phyloP scores from a whole-genome alignment of 2,797 vertebrate genomes.

The Melanogrammus aeglefinus region DNA sequence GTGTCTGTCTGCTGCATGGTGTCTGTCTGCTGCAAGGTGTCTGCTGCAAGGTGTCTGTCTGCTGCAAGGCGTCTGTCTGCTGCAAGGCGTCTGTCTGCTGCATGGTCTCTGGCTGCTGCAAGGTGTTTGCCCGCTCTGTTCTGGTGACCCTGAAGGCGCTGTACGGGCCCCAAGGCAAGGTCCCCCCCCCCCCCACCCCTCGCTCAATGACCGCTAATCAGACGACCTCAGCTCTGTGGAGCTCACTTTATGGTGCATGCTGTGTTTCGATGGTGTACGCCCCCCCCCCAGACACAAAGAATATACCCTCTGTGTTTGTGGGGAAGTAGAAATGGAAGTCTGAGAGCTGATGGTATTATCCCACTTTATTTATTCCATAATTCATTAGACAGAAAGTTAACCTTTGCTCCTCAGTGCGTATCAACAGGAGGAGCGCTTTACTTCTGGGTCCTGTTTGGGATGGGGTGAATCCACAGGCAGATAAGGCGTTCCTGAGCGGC shows the following conservation, averaged over 20 bases:
- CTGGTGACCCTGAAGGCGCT: not conserved
- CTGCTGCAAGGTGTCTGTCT: too few species aligned
- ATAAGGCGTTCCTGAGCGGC: conserved; percentile 29
- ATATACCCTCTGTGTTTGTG: not conserved
- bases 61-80: too few species aligned
- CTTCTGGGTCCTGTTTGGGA: conserved; percentile 34
- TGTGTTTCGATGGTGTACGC: not conserved
- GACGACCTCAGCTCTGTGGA: not conserved
- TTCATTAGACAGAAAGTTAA: conserved; percentile 61
- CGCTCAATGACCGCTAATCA: not conserved
- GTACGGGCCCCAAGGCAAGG: not conserved
- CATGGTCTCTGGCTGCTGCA: too few species aligned
- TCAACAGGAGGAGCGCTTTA: conserved; percentile 35
- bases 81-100: too few species aligned
- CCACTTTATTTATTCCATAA: conserved; percentile 14
- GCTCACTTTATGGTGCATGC: not conserved
- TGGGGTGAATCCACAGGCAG: conserved; percentile 38
- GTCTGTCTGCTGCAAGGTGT: too few species aligned
- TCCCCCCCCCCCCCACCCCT: not conserved
- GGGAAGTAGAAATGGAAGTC: not conserved
- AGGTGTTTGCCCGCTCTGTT: too few species aligned
- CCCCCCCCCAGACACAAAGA: not conserved
- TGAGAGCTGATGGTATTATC: too few species aligned
- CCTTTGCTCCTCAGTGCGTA: conserved; percentile 45
- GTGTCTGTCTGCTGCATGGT: too few species aligned